Base-by-base conservation (phyloP, 2,797 vertebrate species). In the Typhlichthys eigenmanni region DNA sequence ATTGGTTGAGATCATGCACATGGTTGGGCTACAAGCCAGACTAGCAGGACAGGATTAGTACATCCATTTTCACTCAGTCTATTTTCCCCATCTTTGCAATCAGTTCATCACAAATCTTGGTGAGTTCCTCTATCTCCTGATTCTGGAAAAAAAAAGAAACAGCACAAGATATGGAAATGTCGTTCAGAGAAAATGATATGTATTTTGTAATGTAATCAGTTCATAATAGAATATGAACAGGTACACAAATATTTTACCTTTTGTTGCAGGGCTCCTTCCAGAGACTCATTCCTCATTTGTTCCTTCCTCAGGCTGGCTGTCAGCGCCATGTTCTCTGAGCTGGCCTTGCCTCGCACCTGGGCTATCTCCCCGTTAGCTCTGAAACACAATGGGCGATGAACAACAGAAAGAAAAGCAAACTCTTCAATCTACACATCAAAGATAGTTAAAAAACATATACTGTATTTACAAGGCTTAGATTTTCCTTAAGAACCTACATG, bases 91-190 rank as follows among this genome's bases (percentile, higher is more conserved):
- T 91, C 88, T 98, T 99, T 2, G 96, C 95, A n/a, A 99, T 99
- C 80, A 99, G 93, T 90, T 99, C 98, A 0, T 99, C 97, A 0
- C 98, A 99, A 88, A 99, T 99, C 92, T 99, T 99, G 5, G 97
- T 97, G 79, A 99, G 93, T 80, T 99, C 97, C 87, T 98, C 98
- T 0, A 97, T 98, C 87, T 99, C 98, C 87, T 98, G 95, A 87
- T 96, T 97, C 98, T 99, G 82, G 62, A 79, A 88, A 52, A 87
- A 85, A 58, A 69, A 45, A 12, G 58, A 13, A 57, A 64, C 9
- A 51, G 13, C 13, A 4, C 12, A 50, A 34, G 24, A 55, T 4
- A 13, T 12, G 9, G 12, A 13, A 3, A 11, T 3, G 16, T 17
- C 16, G 9, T 4, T 13, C 17, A 57, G 19, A 62, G 12, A 52